Conservation (phyloP, 1,140 invertebrate species). For the Panagrolaimus sp. region DNA sequence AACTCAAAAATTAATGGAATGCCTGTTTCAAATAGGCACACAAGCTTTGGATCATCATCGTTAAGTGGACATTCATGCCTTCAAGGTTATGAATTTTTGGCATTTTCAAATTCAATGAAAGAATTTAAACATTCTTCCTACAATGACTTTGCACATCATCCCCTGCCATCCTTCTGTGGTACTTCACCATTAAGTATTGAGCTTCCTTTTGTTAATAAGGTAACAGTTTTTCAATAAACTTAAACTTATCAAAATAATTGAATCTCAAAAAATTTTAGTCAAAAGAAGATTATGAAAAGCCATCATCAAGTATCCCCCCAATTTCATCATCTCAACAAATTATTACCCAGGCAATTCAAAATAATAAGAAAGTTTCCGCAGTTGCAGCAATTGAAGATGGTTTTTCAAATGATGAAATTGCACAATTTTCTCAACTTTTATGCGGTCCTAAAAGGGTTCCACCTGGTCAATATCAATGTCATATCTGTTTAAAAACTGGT, state of each 20-base stretch:
- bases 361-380: slow-evolving; percentile 19
- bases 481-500: slow-evolving; percentile 83
- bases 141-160: neutral
- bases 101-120: slow-evolving; percentile 9
- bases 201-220: neutral
- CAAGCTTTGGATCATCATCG: too few relatives aligned
- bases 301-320: neutral
- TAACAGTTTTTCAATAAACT: neutral
- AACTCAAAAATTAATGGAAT: slow-evolving; percentile 17
- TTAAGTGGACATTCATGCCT: neutral
- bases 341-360: neutral
- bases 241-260: neutral
- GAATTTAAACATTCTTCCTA: neutral
- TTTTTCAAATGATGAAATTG: slow-evolving; percentile 51
- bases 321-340: neutral
- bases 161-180: neutral
- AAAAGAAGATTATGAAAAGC: slow-evolving; percentile 16
- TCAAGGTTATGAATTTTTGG: neutral
- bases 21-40: neutral
- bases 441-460: slow-evolving; percentile 66
- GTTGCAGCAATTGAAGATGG: slow-evolving; percentile 53
- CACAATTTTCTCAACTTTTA: slow-evolving; percentile 52
- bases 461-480: slow-evolving; percentile 76
- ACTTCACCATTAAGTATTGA: slow-evolving; percentile 3
- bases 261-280: too few relatives aligned